A percentile compares a stretch with the other conserved stretches of the same genome.
Conservation (phyloP, 1,140 invertebrate genomes). For the Drosophila watanabei region DNA sequence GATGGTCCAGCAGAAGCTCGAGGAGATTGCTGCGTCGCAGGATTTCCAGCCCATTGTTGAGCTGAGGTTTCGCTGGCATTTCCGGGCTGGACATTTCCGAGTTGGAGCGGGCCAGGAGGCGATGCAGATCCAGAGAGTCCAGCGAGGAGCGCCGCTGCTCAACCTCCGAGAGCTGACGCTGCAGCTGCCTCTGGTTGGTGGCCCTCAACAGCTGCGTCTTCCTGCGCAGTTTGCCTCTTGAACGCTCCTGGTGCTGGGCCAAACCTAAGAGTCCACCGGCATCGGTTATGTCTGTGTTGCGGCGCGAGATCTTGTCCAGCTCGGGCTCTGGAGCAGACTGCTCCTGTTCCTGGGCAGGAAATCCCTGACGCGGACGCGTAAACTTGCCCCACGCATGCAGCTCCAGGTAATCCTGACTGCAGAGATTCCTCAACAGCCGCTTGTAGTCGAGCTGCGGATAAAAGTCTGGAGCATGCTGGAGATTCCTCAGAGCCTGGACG, state of each 20-base stretch:
- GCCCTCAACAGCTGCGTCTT: conserved; percentile 72
- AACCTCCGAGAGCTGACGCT: conserved; percentile 60
- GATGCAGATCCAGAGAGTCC: conserved; percentile 83
- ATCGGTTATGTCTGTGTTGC: conserved; percentile 20
- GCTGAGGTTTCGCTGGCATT: conserved; percentile 15
- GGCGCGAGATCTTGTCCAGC: background rate
- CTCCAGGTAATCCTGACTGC: conserved; percentile 86
- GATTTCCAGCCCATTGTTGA: conserved; percentile 86
- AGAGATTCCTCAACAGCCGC: conserved; percentile 88
- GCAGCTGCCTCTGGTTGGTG: conserved; percentile 58
- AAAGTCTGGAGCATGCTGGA: conserved; percentile 88
- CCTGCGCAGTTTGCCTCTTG: conserved; percentile 59
- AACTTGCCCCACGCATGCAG: conserved; percentile 74
- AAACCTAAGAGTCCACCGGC: conserved; percentile 68
- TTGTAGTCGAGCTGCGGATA: conserved; percentile 89
- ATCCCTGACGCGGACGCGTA: conserved; percentile 13
- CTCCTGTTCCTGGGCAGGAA: background rate
- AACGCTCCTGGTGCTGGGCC: conserved; percentile 66
- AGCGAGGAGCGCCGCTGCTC: conserved; percentile 59
- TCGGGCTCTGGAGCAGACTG: background rate
- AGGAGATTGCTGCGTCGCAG: conserved; percentile 87
- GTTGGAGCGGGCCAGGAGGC: conserved; percentile 43
- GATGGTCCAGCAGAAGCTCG: conserved; percentile 87
- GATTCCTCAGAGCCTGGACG: conserved; percentile 88
- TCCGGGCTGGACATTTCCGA: background rate